A percentile compares a stretch with the other conserved stretches of the same genome.
Evolutionary conservation across 2,888 invertebrate species (phyloP).

Genomic region (Sphaerophoria rueppellii): DNA sequence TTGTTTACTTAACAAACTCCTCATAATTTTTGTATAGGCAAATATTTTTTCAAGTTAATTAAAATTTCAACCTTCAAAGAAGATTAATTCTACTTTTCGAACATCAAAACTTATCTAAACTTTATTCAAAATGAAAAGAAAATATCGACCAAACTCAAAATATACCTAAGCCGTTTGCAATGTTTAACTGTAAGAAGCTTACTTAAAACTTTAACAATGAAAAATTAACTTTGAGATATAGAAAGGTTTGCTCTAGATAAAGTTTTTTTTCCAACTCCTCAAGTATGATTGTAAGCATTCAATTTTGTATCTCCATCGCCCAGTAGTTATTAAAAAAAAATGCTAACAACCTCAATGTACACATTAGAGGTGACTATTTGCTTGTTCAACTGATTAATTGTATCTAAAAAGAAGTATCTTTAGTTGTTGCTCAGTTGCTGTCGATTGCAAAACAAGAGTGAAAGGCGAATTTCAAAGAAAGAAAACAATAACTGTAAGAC

Average conservation of each 20-base stretch:
- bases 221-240: slow-evolving; percentile 17
- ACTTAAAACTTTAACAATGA: slow-evolving; percentile 11
- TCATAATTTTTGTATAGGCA: neutral
- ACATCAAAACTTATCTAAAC: neutral
- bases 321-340: neutral
- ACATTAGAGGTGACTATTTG: slow-evolving; percentile 46
- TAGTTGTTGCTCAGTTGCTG: slow-evolving; percentile 29
- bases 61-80: neutral
- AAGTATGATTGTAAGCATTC: slow-evolving; percentile 45
- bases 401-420: slow-evolving; percentile 18
- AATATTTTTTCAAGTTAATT: neutral
- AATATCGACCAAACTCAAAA: slow-evolving; percentile 53
- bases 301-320: slow-evolving; percentile 45
- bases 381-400: slow-evolving; percentile 53
- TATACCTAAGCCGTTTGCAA: slow-evolving; percentile 35
- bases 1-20: neutral
- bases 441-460: slow-evolving; percentile 71
- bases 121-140: neutral
- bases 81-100: neutral
- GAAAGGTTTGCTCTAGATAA: slow-evolving; percentile 52
- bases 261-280: slow-evolving; percentile 11
- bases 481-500: slow-evolving; percentile 24
- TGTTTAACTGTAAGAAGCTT: slow-evolving; percentile 46
- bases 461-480: slow-evolving; percentile 69
- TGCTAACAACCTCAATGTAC: slow-evolving; percentile 1